Evolutionary conservation across 2,888 invertebrate species (phyloP).

Genomic region (Orchesella flavescens): DNA sequence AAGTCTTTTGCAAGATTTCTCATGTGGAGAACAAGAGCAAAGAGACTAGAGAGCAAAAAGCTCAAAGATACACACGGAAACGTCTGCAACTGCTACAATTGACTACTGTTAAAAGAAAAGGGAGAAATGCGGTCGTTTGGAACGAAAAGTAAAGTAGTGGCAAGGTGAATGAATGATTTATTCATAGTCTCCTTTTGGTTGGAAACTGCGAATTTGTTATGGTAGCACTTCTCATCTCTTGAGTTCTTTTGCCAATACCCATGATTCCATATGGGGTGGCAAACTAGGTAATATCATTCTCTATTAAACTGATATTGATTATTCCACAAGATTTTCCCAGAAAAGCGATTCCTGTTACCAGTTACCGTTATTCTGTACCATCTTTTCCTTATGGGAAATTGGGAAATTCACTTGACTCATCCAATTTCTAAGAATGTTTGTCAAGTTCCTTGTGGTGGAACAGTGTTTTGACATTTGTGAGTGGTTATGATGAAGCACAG

Average conservation of each 20-base stretch:
- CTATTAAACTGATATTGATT: slow-evolving; percentile 60
- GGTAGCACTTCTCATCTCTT: slow-evolving; percentile 52
- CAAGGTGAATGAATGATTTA: slow-evolving; percentile 66
- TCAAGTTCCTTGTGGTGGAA: slow-evolving; percentile 24
- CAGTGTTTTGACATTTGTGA: slow-evolving; percentile 47
- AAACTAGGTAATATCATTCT: slow-evolving; percentile 50
- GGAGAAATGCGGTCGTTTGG: slow-evolving; percentile 52
- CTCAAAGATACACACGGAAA: slow-evolving; percentile 48
- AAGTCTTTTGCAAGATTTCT: slow-evolving; percentile 14
- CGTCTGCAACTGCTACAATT: slow-evolving; percentile 26
- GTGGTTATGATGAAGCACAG: slow-evolving; percentile 4
- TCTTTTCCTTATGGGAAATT: background rate
- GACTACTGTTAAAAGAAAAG: slow-evolving; percentile 32
- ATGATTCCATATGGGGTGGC: slow-evolving; percentile 49
- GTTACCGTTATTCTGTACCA: background rate
- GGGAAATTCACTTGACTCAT: slow-evolving; percentile 53
- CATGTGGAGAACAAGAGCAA: slow-evolving; percentile 20
- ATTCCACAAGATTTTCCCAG: slow-evolving; percentile 49
- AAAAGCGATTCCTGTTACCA: slow-evolving; percentile 26
- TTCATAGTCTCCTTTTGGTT: slow-evolving; percentile 49
- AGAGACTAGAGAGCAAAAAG: slow-evolving; percentile 33
- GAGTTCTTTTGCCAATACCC: slow-evolving; percentile 40
- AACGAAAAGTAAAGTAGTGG: slow-evolving; percentile 57
- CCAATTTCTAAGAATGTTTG: slow-evolving; percentile 49
- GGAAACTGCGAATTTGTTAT: slow-evolving; percentile 61